Evolutionary conservation across 2,888 invertebrate genomes (phyloP).

Genomic region (Micropterix aruncella): DNA sequence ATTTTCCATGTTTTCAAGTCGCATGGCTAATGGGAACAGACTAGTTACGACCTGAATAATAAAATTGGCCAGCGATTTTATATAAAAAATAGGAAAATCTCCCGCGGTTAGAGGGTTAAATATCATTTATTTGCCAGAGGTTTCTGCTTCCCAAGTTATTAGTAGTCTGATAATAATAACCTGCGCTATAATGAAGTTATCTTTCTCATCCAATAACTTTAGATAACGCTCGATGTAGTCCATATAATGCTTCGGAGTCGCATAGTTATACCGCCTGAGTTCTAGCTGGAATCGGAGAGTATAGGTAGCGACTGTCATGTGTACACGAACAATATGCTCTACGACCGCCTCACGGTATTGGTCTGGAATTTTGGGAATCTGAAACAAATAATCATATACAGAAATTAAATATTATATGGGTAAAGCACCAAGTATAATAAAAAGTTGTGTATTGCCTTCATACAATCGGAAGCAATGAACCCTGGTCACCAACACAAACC

Average conservation of each 20-base stretch:
- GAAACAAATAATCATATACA: conserved; percentile 8
- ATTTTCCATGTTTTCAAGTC: no score
- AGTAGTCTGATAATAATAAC: conserved; percentile 16
- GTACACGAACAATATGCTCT: conserved; percentile 77
- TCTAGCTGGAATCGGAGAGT: conserved; percentile 58
- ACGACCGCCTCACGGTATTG: conserved; percentile 55
- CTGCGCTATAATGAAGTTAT: conserved; percentile 41
- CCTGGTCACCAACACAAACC: no score
- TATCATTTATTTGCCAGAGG: no score
- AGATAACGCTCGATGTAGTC: conserved; percentile 75
- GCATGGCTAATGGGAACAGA: no score
- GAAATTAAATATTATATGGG: not conserved
- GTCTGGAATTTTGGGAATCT: conserved; percentile 54
- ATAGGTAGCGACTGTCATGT: conserved; percentile 58
- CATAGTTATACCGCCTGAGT: conserved; percentile 68
- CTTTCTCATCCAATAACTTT: conserved; percentile 58
- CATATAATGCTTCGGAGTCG: conserved; percentile 85
- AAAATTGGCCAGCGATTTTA: no score
- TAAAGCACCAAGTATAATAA: not conserved
- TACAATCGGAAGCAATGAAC: no score
- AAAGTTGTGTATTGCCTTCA: no score
- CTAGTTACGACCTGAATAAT: no score
- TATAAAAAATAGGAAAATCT: no score
- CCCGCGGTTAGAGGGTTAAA: no score
- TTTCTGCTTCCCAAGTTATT: no score